Evolutionary conservation across 2,797 vertebrate genomes (phyloP), one percentile per base, ranked within the genome.

Genomic region (Melanotaenia boesemani): DNA sequence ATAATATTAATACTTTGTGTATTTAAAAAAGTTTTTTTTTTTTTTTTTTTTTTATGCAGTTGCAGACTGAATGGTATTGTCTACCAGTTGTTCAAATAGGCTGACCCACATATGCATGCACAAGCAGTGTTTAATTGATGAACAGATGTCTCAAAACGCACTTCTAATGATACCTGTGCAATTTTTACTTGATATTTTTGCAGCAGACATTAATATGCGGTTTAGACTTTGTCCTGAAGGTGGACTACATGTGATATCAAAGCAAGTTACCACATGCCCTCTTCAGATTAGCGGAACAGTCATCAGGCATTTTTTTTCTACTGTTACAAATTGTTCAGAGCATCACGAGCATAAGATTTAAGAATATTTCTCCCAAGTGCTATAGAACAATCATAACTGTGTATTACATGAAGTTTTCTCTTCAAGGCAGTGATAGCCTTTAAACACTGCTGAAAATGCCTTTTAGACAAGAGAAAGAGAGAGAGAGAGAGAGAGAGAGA

Each of bases 141-240:
- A 77, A 63, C 63, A 82, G 70, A 71, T 78, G 74, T 68, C 56
- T 70, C 26, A 16, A 55, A 36, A 8, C 46, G 59, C 52, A 36
- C 46, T 67, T 70, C 26, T 32, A 59, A 59, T 36, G 58, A 4
- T 48, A 26, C 55, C 52, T 26, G 20, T 22, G 24, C 61, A 36
- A 68, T 71, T 62, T 74, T 54, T 67, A 41, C 18, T 63, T 68
- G 55, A 77, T 55, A 65, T 63, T 70, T 74, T 39, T 67, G 34
- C 55, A 48, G 28, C 20, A 67, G 59, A 74, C 12, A 5, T 41
- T 3, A n/a, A 39, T 46, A 58, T 41, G 0, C 64, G 48, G 41
- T 46, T 15, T 37, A 58, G 48, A 63, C 52, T 2, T 56, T 54
- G 58, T 54, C 50, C 46, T 55, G 52, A 56, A 67, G 68, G 20